These are phyloP conservation scores for Brevipalpus yothersi DNA, from an alignment of 1,140 invertebrate species.

Conservation along the genomic window DNA sequence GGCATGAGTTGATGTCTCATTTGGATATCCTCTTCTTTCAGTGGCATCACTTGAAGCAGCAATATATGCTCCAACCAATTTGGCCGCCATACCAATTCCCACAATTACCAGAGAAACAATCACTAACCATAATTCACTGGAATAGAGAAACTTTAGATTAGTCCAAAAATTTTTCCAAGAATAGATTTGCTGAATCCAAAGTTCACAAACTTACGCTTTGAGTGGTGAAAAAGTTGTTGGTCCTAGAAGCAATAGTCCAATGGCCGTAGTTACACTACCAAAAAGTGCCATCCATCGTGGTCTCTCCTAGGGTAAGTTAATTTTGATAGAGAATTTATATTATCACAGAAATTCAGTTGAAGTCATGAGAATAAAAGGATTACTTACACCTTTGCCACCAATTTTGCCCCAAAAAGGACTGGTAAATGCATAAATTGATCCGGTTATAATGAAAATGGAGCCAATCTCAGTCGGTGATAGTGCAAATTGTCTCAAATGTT, in stretches of 20 bases:
- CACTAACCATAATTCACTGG: constrained; percentile 29
- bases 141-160: not conserved
- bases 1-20: constrained; percentile 54
- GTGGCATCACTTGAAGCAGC: constrained; percentile 46
- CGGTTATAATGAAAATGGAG: constrained; percentile 63
- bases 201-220: constrained; percentile 10
- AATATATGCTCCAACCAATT: constrained; percentile 50
- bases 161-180: not conserved
- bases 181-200: not conserved
- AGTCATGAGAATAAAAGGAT: constrained; percentile 1
- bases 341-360: constrained; percentile 11
- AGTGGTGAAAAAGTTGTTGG: constrained; percentile 12
- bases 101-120: constrained; percentile 42
- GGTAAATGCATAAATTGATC: constrained; percentile 51
- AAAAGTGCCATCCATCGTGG: constrained; percentile 6
- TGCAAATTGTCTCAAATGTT: constrained; percentile 15
- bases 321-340: not conserved
- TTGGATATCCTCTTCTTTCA: constrained; percentile 40
- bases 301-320: not conserved
- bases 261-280: constrained; percentile 3
- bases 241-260: constrained; percentile 12
- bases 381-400: constrained; percentile 28
- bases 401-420: constrained; percentile 55
- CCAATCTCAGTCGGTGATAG: constrained; percentile 46
- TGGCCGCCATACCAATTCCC: constrained; percentile 50